Evolutionary conservation across 2,113 vertebrate species (phyloP).

Genomic region (Barbus barbus): DNA sequence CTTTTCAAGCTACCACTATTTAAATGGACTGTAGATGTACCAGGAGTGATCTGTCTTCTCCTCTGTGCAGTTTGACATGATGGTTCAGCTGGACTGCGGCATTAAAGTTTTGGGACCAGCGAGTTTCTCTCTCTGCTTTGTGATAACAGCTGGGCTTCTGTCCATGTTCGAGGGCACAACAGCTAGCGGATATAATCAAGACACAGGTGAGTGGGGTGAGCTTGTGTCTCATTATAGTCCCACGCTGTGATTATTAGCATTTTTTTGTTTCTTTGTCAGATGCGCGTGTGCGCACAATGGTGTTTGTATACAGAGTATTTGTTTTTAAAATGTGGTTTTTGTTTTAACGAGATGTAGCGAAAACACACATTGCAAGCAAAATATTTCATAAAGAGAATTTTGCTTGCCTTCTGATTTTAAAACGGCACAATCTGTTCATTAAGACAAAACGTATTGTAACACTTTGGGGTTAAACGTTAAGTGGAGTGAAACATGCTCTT

Average conservation of each 20-base stretch:
- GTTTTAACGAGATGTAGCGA: neutral
- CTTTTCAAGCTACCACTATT: conserved; percentile 36
- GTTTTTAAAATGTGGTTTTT: neutral
- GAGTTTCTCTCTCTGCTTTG: conserved; percentile 55
- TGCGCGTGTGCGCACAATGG: neutral
- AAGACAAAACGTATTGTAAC: neutral
- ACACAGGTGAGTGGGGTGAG: conserved; percentile 67
- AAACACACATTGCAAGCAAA: neutral
- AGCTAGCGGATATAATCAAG: conserved; percentile 49
- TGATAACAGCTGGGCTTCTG: conserved; percentile 64
- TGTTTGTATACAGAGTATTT: neutral
- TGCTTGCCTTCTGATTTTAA: neutral
- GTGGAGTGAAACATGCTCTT: neutral
- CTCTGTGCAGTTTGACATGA: conserved; percentile 63
- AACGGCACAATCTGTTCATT: neutral
- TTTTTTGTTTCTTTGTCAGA: neutral
- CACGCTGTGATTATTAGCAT: conserved; percentile 5
- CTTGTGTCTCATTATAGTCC: conserved; percentile 1
- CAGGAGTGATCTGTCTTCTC: conserved; percentile 47
- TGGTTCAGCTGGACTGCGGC: conserved; percentile 60
- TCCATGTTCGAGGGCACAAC: conserved; percentile 57
- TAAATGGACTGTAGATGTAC: conserved; percentile 56
- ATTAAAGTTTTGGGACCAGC: conserved; percentile 56
- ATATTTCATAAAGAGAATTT: neutral
- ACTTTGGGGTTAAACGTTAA: neutral